A percentile compares a stretch with the other conserved stretches of the same genome.
Conservation (phyloP, 2,888 invertebrate species). For the Uloborus plumipes region DNA sequence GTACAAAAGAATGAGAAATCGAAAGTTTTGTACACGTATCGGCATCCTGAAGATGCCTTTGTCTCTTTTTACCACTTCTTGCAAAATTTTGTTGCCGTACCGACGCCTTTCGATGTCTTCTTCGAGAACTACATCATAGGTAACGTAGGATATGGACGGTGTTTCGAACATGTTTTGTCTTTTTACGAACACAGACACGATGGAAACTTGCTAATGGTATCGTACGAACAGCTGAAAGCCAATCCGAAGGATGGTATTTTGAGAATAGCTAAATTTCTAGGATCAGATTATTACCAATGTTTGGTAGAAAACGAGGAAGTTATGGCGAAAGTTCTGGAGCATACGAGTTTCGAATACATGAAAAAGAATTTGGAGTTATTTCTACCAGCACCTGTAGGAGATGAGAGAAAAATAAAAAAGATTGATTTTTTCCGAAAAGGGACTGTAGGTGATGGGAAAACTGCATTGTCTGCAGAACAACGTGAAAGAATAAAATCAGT, state of each 20-base stretch:
- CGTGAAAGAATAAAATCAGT: neutral
- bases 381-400: neutral
- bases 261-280: conserved; percentile 36
- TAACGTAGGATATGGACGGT: conserved; percentile 27
- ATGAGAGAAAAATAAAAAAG: neutral
- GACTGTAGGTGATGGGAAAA: conserved; percentile 30
- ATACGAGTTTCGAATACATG: conserved; percentile 37
- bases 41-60: conserved; percentile 72
- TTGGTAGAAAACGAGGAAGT: neutral
- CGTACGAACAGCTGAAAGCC: conserved; percentile 20
- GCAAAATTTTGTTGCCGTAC: neutral
- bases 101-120: conserved; percentile 1
- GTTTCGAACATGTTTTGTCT: conserved; percentile 33
- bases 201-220: conserved; percentile 27
- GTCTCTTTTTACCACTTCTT: conserved; percentile 72
- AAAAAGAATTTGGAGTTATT: conserved; percentile 2
- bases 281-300: conserved; percentile 10
- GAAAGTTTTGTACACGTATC: conserved; percentile 72
- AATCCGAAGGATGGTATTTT: conserved; percentile 19
- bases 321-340: conserved; percentile 15
- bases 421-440: conserved; percentile 37
- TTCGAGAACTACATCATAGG: conserved; percentile 19
- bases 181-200: conserved; percentile 13
- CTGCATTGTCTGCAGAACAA: neutral
- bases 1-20: conserved; percentile 24